A percentile compares a stretch with the other conserved stretches of the same genome.
These are phyloP conservation scores for Arctopsyche grandis DNA, from an alignment of 1,140 invertebrate genomes.

Conservation along the genomic window DNA sequence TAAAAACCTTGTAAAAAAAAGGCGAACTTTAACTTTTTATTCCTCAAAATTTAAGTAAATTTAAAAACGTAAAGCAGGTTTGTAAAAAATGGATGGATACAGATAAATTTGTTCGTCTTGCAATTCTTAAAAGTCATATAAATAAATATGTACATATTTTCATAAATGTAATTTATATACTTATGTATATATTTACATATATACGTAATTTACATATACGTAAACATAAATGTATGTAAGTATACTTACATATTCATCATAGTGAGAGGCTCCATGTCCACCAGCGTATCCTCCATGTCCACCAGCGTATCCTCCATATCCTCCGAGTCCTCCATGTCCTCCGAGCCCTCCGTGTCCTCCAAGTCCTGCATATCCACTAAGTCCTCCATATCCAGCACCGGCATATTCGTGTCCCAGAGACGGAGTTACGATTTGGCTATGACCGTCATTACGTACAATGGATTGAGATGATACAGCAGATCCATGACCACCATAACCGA, in stretches of 20 bases:
- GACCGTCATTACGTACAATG: constrained; percentile 28
- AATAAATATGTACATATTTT: background rate
- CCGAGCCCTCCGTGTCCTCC: constrained; percentile 26
- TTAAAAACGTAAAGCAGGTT: too few relatives aligned
- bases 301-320: background rate
- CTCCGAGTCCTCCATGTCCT: constrained; percentile 51
- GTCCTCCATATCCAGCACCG: constrained; percentile 41
- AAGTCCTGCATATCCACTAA: background rate
- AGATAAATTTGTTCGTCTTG: too few relatives aligned
- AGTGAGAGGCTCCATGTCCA: constrained; percentile 13
- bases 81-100: too few relatives aligned
- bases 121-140: background rate
- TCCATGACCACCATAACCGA: constrained; percentile 35
- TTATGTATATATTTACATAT: too few relatives aligned
- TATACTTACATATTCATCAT: constrained; percentile 50
- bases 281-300: background rate
- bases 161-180: too few relatives aligned
- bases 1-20: too few relatives aligned
- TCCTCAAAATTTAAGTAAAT: too few relatives aligned
- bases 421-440: constrained; percentile 51
- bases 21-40: too few relatives aligned
- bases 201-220: background rate
- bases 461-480: constrained; percentile 36
- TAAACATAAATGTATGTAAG: background rate
- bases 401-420: constrained; percentile 48